Evolutionary conservation across 2,888 invertebrate genomes (phyloP).

Genomic region (Halocaridina rubra): DNA sequence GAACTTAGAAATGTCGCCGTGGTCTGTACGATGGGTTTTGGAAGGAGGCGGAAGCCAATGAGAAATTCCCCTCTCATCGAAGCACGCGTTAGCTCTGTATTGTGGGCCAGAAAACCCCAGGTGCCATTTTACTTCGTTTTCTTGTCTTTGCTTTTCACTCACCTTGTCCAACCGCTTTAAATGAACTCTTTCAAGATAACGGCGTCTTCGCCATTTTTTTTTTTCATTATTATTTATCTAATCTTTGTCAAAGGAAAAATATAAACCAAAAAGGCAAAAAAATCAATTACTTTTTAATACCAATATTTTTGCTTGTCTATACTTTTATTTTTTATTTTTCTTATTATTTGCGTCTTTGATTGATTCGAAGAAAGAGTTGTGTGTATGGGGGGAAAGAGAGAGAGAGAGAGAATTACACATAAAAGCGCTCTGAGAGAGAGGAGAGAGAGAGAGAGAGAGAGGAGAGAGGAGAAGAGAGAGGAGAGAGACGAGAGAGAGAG

Average conservation of each 20-base stretch:
- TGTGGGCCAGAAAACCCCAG: constrained; percentile 49
- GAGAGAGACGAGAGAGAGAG: background rate
- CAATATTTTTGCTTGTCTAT: too few relatives aligned
- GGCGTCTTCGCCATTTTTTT: too few relatives aligned
- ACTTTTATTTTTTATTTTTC: too few relatives aligned
- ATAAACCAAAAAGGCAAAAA: too few relatives aligned
- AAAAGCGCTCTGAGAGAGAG: background rate
- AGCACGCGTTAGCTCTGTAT: constrained; percentile 37
- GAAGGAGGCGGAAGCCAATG: constrained; percentile 1
- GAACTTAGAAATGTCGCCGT: background rate
- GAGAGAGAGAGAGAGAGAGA: background rate
- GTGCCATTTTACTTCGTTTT: constrained; percentile 41
- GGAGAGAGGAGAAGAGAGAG: background rate
- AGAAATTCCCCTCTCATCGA: background rate
- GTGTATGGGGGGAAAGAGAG: too few relatives aligned
- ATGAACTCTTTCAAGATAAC: constrained; percentile 20
- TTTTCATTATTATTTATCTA: too few relatives aligned
- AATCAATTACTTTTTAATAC: too few relatives aligned
- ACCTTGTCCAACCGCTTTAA: constrained; percentile 36
- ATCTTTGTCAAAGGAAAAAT: too few relatives aligned
- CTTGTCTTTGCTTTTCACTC: constrained; percentile 54
- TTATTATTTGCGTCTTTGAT: too few relatives aligned
- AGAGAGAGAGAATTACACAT: background rate
- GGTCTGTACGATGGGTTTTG: background rate
- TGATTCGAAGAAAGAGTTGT: too few relatives aligned